Evolutionary conservation across 2,113 vertebrate species (phyloP).

Genomic region (Oryzias woworae): DNA sequence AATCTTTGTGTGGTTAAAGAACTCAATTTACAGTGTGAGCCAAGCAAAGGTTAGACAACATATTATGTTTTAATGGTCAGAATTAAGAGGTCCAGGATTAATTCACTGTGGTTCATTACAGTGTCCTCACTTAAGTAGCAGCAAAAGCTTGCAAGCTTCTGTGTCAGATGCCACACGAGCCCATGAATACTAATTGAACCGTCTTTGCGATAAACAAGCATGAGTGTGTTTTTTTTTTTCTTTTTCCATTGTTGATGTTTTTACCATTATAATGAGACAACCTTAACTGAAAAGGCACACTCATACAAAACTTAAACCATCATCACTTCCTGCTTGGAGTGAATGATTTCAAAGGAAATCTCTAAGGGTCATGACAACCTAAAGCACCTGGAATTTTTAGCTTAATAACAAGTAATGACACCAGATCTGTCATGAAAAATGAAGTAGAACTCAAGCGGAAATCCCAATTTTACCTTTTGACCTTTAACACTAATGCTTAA

Average conservation of each 20-base stretch:
- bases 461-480: no score
- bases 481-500: no score
- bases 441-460: no score
- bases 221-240: slow-evolving; percentile 10
- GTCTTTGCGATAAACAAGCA: slow-evolving; percentile 27
- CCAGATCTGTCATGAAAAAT: no score
- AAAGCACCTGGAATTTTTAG: no score
- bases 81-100: slow-evolving; percentile 25
- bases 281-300: slow-evolving; percentile 2
- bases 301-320: neutral
- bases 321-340: no score
- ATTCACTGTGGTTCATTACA: slow-evolving; percentile 24
- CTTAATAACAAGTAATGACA: no score
- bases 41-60: slow-evolving; percentile 46
- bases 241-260: slow-evolving; percentile 38
- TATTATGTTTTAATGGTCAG: slow-evolving; percentile 43
- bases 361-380: no score
- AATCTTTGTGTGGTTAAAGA: slow-evolving; percentile 42
- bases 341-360: no score
- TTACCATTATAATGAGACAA: slow-evolving; percentile 25
- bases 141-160: slow-evolving; percentile 27
- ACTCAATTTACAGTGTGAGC: slow-evolving; percentile 33
- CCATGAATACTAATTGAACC: slow-evolving; percentile 54
- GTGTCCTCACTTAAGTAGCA: slow-evolving; percentile 18
- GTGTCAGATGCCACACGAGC: slow-evolving; percentile 31